Base-by-base conservation (phyloP, 92 coral and sea anemone genomes). In the Galaxea fascicularis region DNA sequence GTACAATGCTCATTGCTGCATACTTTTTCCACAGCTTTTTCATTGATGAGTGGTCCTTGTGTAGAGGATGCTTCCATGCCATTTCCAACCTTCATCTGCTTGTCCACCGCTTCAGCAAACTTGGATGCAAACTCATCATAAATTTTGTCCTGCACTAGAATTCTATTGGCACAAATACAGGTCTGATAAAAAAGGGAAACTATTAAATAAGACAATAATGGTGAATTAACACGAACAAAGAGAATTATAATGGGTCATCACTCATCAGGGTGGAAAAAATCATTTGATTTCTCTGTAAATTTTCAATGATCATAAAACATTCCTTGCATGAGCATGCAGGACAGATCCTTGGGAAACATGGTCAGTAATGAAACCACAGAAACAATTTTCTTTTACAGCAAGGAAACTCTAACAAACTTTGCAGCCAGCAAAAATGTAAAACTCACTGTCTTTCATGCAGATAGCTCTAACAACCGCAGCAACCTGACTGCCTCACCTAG, bases 11-110 rank as follows among this genome's bases (percentile, higher is more conserved):
- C 11, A 49, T 10, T 14, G 14, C 41, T 6, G 16, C 15, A 30
- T 78, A 95, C 98, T 89, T 96, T 96, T 77, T 87, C 87, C 21
- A 96, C 93, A 76, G 98, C 98, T 64, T 81, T 90, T 60, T 95
- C 82, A 60, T 94, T 96, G 74, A 96, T 95, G 39, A 96, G 97
- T 20, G 99, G 99, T 63, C 99, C 99, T 62, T 96, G 98, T 0
- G 95, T 90, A 21, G 93, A 74, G 3, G 87, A 83, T 58, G 81
- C 51, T 20, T 96, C 99, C 73, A 94, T 73, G 9, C 99, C 99
- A 83, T 89, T 89, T 30, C 99, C 99, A 71, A 94, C 98, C 64
- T 77, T 92, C 87, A 94, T 64, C 28, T 89, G 90, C 25, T 95
- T 83, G 67, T 89, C 93, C 17, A 88, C 97, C 13, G 85, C 87